Base-by-base conservation (phyloP, 2,797 vertebrate genomes). In the Malurus splendens region DNA sequence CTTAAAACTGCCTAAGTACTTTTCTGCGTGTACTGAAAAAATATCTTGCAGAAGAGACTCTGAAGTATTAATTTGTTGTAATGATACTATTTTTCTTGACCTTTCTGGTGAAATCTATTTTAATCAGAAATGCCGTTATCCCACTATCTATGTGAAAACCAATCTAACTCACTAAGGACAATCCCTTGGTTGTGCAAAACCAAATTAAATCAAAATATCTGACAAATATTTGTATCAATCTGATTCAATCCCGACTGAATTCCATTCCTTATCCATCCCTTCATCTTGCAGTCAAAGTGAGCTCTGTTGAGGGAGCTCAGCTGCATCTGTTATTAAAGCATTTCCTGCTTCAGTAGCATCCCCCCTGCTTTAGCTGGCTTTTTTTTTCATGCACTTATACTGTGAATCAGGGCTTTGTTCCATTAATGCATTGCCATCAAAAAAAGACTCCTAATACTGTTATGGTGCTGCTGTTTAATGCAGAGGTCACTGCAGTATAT, bases 291-390 rank as follows among this genome's bases (percentile, higher is more conserved):
- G 55, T 89, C 56, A 82, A 73, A 91, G 84, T 77, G n/a, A 72
- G 67, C 44, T 79, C 71, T 90, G 28, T 75, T 79, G 56, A 60
- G 20, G 30, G 45, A 82, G 23, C 45, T 93, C 81, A 71, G 67
- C 79, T 95, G 90, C 72, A 55, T 82, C 68, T 94, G 75, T 32
- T 72, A 33, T 89, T 86, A 72, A 83, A 95, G 56, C 38, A 62
- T 73, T 87, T 92, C 68, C 82, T 88, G 82, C 65, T 84, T 82
- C 45, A 10, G 60, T 18, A 80, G 52, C 41, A 28, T 84, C 81
- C 41, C 59, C 27, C 20, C 51, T 61, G 30, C 56, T 57, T 75
- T 82, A 81, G n/a, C 44, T 90, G 52, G 16, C 27, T 54, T 62
- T 62, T 70, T 70, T 83, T 77, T 86, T 84, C 14, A 6, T 71